These are phyloP conservation scores for Corella eumyota DNA, from an alignment of 23 tunicate species.

Conservation along the genomic window DNA sequence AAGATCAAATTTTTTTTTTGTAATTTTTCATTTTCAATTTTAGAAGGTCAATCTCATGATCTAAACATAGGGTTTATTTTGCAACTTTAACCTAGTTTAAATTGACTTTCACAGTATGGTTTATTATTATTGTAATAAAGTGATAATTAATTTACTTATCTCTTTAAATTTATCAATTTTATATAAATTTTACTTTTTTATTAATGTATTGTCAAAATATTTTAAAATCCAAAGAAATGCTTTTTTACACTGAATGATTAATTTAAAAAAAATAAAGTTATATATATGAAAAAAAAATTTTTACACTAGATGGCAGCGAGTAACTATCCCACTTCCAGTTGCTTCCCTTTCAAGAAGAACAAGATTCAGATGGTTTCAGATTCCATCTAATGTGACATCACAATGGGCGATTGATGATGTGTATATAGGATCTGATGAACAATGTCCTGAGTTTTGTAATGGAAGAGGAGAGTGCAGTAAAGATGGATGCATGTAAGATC, in stretches of 20 bases:
- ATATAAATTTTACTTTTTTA: too few relatives aligned
- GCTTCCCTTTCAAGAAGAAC: conserved; percentile 34
- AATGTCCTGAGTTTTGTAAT: conserved; percentile 55
- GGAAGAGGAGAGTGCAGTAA: conserved; percentile 43
- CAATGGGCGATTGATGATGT: conserved; percentile 88
- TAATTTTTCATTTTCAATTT: not conserved
- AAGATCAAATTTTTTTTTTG: not conserved
- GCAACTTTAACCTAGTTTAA: not conserved
- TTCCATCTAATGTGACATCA: conserved; percentile 17
- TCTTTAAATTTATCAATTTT: too few relatives aligned
- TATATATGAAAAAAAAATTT: too few relatives aligned
- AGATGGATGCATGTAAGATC: conserved; percentile 73
- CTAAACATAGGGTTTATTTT: not conserved
- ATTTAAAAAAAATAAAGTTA: too few relatives aligned
- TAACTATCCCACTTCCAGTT: conserved; percentile 41
- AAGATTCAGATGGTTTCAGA: conserved; percentile 47
- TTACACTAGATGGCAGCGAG: conserved; percentile 65
- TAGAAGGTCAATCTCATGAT: not conserved
- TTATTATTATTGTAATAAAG: too few relatives aligned
- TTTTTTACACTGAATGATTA: too few relatives aligned
- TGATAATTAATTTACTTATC: too few relatives aligned
- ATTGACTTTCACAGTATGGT: not conserved
- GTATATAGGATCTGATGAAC: conserved; percentile 37
- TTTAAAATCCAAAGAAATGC: too few relatives aligned
- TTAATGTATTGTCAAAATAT: too few relatives aligned